Evolutionary conservation across 2,113 vertebrate genomes (phyloP).

Genomic region (Polyodon spathula): DNA sequence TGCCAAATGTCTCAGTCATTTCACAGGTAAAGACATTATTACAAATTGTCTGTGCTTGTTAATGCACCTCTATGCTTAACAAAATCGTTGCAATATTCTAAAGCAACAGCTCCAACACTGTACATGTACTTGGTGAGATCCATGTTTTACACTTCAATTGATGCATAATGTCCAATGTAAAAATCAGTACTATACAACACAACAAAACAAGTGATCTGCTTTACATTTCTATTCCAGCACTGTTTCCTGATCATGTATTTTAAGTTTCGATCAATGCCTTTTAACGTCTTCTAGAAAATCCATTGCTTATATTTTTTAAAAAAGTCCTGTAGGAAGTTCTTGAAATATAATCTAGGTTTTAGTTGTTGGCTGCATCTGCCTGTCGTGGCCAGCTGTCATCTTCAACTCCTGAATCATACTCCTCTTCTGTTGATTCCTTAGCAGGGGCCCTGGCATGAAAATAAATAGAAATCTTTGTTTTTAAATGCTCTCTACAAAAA

Average conservation of each 20-base stretch:
- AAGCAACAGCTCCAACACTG: slow-evolving; percentile 28
- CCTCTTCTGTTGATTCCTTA: slow-evolving; percentile 82
- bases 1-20: slow-evolving; percentile 44
- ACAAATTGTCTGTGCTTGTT: slow-evolving; percentile 30
- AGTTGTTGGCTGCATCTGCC: slow-evolving; percentile 89
- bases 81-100: slow-evolving; percentile 3
- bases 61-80: slow-evolving; percentile 20
- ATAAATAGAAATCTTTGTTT: slow-evolving; percentile 7
- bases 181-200: slow-evolving; percentile 22
- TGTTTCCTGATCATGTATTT: not conserved
- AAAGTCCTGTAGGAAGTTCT: not conserved
- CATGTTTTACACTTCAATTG: not conserved
- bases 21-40: slow-evolving; percentile 48
- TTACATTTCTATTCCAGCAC: not conserved
- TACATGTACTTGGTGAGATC: slow-evolving; percentile 17
- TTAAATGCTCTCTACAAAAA: too few species aligned
- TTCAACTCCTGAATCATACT: slow-evolving; percentile 87
- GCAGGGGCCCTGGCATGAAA: slow-evolving; percentile 68
- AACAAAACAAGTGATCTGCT: not conserved
- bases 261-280: not conserved
- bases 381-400: slow-evolving; percentile 93
- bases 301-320: not conserved
- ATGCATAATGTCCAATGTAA: slow-evolving; percentile 42
- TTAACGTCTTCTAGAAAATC: not conserved
- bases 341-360: slow-evolving; percentile 30